Percentiles rank a stretch among this genome's conserved stretches.
Conservation (phyloP, 2,797 vertebrate genomes). For the Eleutherodactylus coqui region DNA sequence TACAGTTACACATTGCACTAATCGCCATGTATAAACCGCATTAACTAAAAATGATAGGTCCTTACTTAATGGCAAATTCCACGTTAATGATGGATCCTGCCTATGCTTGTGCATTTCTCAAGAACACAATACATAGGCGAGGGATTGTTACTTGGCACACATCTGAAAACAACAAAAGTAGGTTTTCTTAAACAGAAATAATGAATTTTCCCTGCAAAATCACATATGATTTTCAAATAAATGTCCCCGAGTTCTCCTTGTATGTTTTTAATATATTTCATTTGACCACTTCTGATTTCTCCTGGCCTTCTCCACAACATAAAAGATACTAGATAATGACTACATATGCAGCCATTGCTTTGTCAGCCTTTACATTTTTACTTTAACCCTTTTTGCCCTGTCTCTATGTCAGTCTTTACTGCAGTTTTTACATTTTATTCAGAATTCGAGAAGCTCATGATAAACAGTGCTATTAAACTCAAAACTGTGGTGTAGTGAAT, state of each 20-base stretch:
- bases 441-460: neutral
- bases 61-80: neutral
- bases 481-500: neutral
- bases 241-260: neutral
- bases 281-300: neutral
- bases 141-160: neutral
- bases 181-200: neutral
- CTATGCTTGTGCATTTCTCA: neutral
- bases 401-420: neutral
- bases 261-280: neutral
- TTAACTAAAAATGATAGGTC: conserved; percentile 5
- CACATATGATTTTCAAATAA: neutral
- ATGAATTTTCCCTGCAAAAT: neutral
- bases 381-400: neutral
- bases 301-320: neutral
- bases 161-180: neutral
- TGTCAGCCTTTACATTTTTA: neutral
- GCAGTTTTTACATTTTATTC: neutral
- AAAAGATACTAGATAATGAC: neutral
- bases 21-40: conserved; percentile 5
- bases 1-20: neutral
- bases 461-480: neutral
- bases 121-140: neutral
- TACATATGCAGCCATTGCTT: neutral
- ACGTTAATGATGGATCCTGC: neutral